These are phyloP conservation scores for Corythoichthys haematopterus DNA, from an alignment of 2,113 vertebrate species.

Conservation along the genomic window DNA sequence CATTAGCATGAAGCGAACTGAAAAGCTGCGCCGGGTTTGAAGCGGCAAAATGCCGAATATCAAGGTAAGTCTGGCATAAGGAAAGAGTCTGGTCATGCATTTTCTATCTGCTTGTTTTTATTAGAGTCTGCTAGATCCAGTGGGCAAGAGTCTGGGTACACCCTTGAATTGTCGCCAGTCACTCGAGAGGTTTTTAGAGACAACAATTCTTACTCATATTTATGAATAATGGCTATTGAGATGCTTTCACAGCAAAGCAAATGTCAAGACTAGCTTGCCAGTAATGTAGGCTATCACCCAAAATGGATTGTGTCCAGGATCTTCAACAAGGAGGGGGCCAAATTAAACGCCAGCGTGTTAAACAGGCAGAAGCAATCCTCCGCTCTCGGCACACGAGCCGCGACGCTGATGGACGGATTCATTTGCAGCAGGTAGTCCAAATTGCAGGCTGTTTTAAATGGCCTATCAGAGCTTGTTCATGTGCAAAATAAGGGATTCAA, in stretches of 20 bases:
- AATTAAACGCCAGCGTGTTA: constrained; percentile 30
- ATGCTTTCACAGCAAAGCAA: not conserved
- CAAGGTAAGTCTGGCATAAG: not conserved
- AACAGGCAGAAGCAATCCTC: constrained; percentile 17
- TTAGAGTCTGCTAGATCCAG: not conserved
- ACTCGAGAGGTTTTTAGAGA: not conserved
- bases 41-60: not conserved
- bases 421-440: constrained; percentile 53
- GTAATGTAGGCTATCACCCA: not conserved
- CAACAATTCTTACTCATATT: not conserved
- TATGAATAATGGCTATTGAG: not conserved
- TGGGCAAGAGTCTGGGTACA: not conserved
- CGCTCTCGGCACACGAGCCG: constrained; percentile 32
- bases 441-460: constrained; percentile 62
- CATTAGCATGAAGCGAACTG: not conserved
- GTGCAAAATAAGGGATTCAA: constrained; percentile 57
- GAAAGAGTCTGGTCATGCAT: not conserved
- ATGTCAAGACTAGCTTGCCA: no score
- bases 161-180: not conserved
- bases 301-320: constrained; percentile 4
- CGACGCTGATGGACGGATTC: constrained; percentile 66
- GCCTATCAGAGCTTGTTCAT: constrained; percentile 53
- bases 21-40: not conserved
- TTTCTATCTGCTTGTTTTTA: not conserved
- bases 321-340: constrained; percentile 21